phyloP scores from a whole-genome alignment of 2,113 vertebrate genomes.

The Ramphastos sulfuratus region DNA sequence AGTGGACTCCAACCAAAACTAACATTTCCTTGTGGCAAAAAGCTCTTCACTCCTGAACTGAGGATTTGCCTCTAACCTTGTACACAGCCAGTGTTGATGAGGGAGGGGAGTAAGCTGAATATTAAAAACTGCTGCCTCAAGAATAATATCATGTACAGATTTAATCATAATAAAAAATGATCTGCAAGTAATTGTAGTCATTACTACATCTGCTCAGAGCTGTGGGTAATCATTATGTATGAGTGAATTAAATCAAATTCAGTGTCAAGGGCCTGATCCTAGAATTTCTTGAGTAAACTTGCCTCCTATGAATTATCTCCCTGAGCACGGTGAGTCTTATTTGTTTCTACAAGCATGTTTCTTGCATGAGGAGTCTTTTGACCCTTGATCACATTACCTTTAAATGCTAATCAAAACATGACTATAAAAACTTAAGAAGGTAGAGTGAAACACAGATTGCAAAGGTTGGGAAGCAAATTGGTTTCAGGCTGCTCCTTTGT shows the following conservation, averaged over 20 bases:
- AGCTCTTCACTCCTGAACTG: not conserved
- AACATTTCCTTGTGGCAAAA: not conserved
- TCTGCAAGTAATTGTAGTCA: slow-evolving; percentile 69
- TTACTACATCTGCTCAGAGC: slow-evolving; percentile 68
- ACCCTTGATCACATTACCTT: not conserved
- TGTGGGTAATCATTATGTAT: slow-evolving; percentile 66
- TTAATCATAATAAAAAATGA: slow-evolving; percentile 71
- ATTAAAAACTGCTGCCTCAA: slow-evolving; percentile 61
- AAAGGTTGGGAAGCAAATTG: not conserved
- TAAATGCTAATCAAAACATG: not conserved
- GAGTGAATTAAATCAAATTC: slow-evolving; percentile 65
- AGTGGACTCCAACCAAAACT: not conserved
- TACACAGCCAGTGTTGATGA: not conserved
- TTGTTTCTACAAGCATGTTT: not conserved
- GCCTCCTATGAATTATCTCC: not conserved
- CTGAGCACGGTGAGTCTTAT: not conserved
- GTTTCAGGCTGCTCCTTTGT: not conserved
- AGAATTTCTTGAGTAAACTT: slow-evolving; percentile 42
- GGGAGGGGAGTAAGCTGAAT: slow-evolving; percentile 44
- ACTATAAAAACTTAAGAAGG: not conserved
- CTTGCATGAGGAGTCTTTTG: not conserved
- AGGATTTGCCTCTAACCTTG: slow-evolving; percentile 7
- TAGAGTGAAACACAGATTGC: not conserved
- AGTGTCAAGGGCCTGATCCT: slow-evolving; percentile 39
- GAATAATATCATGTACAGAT: slow-evolving; percentile 62